phyloP scores from a whole-genome alignment of 2,797 vertebrate species.

The Pantherophis alleghaniensis region DNA sequence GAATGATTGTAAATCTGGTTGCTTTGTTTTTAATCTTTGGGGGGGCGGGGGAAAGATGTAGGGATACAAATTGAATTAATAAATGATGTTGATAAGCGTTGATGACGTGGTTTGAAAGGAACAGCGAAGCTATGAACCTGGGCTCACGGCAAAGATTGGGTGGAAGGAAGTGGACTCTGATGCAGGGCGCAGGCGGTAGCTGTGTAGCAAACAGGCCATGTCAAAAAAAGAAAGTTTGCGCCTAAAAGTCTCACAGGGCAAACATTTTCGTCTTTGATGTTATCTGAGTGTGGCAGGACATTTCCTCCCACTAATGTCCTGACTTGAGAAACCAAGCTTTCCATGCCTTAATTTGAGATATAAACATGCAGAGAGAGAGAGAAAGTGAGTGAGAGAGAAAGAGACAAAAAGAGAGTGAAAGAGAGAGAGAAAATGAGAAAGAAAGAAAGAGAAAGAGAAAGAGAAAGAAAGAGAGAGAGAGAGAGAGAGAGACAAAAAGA shows the following conservation, averaged over 20 bases:
- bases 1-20: neutral
- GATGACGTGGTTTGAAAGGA: neutral
- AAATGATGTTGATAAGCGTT: accelerated
- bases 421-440: too few relatives aligned
- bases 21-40: neutral
- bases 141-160: slow-evolving; percentile 58
- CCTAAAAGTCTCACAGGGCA: neutral
- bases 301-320: neutral
- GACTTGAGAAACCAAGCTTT: neutral
- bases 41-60: neutral
- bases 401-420: too few relatives aligned
- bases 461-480: accelerated
- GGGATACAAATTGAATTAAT: too few relatives aligned
- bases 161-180: neutral
- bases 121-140: slow-evolving; percentile 74
- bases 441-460: accelerated
- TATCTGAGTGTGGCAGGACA: neutral
- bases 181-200: neutral
- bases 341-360: accelerated
- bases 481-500: accelerated
- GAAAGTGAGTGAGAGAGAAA: accelerated
- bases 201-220: neutral
- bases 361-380: neutral
- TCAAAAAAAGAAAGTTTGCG: neutral
- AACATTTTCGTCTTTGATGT: neutral